phyloP scores from a whole-genome alignment of 2,113 vertebrate genomes.

The Chionomys nivalis region DNA sequence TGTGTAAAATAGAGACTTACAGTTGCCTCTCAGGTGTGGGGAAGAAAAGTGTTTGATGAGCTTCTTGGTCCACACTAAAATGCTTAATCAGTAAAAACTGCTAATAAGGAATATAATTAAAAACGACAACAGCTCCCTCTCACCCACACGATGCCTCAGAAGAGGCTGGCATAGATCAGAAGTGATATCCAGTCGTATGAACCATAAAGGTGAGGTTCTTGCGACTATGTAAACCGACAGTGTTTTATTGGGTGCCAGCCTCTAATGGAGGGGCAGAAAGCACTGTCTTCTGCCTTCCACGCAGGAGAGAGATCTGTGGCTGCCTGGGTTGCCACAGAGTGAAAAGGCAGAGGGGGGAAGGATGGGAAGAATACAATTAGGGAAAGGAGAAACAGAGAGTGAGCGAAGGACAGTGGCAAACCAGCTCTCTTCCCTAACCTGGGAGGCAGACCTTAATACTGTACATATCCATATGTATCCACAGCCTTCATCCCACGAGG shows the following conservation, averaged over 20 bases:
- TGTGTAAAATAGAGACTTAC: slow-evolving; percentile 45
- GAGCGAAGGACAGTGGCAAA: background rate
- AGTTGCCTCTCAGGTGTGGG: background rate
- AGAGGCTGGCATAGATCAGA: background rate
- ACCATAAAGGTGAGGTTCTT: background rate
- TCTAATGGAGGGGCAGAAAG: background rate
- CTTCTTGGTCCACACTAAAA: background rate
- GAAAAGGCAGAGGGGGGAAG: background rate
- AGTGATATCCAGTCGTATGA: background rate
- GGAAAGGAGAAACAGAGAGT: background rate
- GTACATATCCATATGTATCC: background rate
- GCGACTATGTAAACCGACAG: fast-evolving
- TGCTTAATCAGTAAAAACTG: slow-evolving; percentile 17
- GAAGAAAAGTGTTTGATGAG: slow-evolving; percentile 3
- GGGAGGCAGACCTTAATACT: background rate
- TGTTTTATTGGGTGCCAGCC: background rate
- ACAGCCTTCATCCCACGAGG: background rate
- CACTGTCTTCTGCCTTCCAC: background rate
- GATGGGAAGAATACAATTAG: background rate
- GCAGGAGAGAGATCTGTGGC: background rate
- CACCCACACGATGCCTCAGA: background rate
- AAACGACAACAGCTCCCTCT: background rate
- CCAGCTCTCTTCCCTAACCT: background rate
- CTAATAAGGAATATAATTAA: background rate
- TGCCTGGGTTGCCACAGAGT: background rate